phyloP scores from a whole-genome alignment of 2,797 vertebrate species.

The Takifugu ocellatus region DNA sequence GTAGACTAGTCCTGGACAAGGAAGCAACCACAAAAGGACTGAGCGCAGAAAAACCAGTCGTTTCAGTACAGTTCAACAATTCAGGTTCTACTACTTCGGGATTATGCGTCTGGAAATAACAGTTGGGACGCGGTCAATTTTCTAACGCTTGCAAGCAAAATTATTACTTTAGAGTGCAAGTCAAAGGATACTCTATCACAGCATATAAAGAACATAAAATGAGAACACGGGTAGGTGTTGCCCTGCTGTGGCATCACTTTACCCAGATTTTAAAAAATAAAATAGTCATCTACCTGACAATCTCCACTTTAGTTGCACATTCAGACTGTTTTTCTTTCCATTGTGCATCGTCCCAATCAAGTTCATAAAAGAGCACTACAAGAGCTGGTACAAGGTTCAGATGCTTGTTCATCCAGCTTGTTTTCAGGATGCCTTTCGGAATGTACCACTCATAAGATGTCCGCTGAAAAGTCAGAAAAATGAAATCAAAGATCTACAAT shows the following conservation, averaged over 20 bases:
- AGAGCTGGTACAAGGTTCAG: slow-evolving; percentile 94
- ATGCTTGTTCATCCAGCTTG: slow-evolving; percentile 98
- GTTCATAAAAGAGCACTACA: slow-evolving; percentile 95
- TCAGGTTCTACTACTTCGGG: too few relatives aligned
- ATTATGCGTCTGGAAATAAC: too few relatives aligned
- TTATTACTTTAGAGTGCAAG: too few relatives aligned
- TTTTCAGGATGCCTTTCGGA: slow-evolving; percentile 97
- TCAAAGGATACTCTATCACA: background rate
- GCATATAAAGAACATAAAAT: background rate
- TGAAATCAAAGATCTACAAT: background rate
- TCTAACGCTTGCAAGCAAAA: too few relatives aligned
- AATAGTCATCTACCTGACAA: slow-evolving; percentile 83
- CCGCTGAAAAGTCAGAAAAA: slow-evolving; percentile 72
- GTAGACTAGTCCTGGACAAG: slow-evolving; percentile 86
- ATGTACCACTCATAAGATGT: slow-evolving; percentile 99
- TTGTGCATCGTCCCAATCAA: slow-evolving; percentile 96
- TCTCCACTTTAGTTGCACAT: slow-evolving; percentile 95
- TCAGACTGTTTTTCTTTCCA: slow-evolving; percentile 98
- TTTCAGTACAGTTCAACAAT: too few relatives aligned
- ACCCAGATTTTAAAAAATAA: background rate
- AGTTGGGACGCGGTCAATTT: too few relatives aligned
- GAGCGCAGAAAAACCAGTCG: background rate
- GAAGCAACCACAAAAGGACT: slow-evolving; percentile 8
- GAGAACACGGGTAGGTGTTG: too few relatives aligned
- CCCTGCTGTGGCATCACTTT: background rate